Conservation (phyloP, 2,888 invertebrate genomes). For the Zaprionus obscuricornis region DNA sequence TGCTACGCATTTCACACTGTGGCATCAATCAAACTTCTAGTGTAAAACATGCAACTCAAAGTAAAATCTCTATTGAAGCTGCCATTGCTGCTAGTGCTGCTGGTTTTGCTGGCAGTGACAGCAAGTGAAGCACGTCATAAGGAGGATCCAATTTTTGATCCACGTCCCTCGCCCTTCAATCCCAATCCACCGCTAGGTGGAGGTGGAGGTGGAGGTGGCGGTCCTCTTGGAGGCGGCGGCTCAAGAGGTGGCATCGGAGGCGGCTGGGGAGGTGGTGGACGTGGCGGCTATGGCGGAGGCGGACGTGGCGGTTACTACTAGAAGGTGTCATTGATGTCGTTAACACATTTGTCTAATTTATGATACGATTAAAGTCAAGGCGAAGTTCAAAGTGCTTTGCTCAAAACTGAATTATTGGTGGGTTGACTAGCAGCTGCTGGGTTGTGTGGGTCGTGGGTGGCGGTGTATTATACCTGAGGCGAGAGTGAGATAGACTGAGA, state of each 20-base stretch:
- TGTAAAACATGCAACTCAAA: slow-evolving; percentile 59
- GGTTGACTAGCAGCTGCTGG: too few species aligned
- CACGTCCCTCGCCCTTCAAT: slow-evolving; percentile 59
- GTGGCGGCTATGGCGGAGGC: background rate
- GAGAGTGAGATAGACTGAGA: background rate
- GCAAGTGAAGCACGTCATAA: slow-evolving; percentile 26
- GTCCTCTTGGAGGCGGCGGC: background rate
- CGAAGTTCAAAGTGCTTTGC: slow-evolving; percentile 57
- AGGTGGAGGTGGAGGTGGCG: background rate
- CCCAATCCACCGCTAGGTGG: slow-evolving; percentile 38
- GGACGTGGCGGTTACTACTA: background rate
- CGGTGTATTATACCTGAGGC: slow-evolving; percentile 2
- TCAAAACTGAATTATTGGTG: slow-evolving; percentile 23
- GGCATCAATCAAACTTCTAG: slow-evolving; percentile 55
- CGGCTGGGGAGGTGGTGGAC: background rate
- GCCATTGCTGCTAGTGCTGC: slow-evolving; percentile 32
- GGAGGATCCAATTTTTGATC: slow-evolving; percentile 27
- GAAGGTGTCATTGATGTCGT: slow-evolving; percentile 31
- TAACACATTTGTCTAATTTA: slow-evolving; percentile 61
- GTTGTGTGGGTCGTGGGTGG: slow-evolving; percentile 15
- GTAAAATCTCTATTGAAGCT: slow-evolving; percentile 26
- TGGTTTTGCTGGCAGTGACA: too few species aligned
- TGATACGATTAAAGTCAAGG: slow-evolving; percentile 62
- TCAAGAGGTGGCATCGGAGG: background rate
- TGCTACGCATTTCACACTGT: slow-evolving; percentile 3